Evolutionary conservation across 2,888 invertebrate genomes (phyloP).

Genomic region (Cerceris rybyensis): DNA sequence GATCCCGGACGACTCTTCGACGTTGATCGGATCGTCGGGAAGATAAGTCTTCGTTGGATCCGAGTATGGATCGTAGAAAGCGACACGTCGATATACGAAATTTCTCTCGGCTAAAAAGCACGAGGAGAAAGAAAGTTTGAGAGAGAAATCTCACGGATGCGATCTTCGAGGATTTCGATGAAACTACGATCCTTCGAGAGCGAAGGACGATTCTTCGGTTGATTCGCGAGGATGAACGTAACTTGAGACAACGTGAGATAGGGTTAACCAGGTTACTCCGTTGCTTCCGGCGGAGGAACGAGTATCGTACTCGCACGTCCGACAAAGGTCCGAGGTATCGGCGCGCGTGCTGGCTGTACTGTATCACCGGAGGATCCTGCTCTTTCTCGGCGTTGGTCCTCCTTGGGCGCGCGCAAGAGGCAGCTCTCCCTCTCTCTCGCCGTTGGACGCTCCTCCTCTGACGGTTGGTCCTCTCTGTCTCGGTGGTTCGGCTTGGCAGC

Average conservation of each 20-base stretch:
- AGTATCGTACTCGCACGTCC: conserved; percentile 49
- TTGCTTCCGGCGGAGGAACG: conserved; percentile 42
- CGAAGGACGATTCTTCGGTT: neutral
- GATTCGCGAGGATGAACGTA: neutral
- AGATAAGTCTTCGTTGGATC: neutral
- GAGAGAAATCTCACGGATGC: conserved; percentile 23
- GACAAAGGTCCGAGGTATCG: conserved; percentile 60
- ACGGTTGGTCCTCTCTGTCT: too few species aligned
- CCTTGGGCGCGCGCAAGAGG: conserved; percentile 28
- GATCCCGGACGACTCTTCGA: neutral
- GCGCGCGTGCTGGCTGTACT: conserved; percentile 64
- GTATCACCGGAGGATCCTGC: conserved; percentile 66
- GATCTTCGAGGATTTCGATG: neutral
- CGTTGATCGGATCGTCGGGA: neutral
- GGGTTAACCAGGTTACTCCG: too few species aligned
- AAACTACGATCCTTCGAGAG: neutral
- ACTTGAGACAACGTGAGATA: too few species aligned
- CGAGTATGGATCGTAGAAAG: conserved; percentile 26
- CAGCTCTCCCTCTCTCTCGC: conserved; percentile 30
- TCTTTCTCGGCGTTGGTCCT: conserved; percentile 58
- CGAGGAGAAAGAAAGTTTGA: conserved; percentile 9
- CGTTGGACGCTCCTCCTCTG: conserved; percentile 16
- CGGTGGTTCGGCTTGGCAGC: too few species aligned
- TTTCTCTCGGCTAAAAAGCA: conserved; percentile 4
- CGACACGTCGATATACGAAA: conserved; percentile 6